These are phyloP conservation scores for Cygnus atratus DNA, from an alignment of 2,113 vertebrate species.

Conservation along the genomic window DNA sequence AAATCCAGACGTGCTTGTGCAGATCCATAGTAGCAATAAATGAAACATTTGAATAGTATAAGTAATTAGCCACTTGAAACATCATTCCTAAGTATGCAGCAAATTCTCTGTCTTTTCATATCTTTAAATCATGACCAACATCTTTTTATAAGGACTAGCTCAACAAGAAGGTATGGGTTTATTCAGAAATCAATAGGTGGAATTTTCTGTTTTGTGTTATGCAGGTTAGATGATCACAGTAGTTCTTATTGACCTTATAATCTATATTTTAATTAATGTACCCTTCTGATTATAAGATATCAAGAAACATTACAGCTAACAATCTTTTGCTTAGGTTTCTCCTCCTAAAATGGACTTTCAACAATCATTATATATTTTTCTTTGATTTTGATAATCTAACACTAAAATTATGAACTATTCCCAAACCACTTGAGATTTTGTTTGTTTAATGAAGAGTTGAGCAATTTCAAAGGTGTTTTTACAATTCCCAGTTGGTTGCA, in stretches of 20 bases:
- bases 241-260: neutral
- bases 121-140: neutral
- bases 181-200: neutral
- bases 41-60: neutral
- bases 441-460: neutral
- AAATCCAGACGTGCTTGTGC: no score
- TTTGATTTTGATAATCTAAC: neutral
- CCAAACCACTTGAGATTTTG: neutral
- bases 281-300: neutral
- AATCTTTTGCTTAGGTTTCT: neutral
- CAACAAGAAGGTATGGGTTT: rapidly evolving
- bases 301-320: neutral
- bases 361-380: neutral
- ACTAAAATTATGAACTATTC: neutral
- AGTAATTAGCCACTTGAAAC: neutral
- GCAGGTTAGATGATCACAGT: neutral
- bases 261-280: neutral
- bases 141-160: neutral
- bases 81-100: neutral
- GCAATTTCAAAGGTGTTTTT: conserved; percentile 21
- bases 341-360: neutral
- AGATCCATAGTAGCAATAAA: neutral
- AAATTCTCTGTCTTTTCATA: neutral
- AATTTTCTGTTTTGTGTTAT: neutral
- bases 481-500: neutral